Conservation (phyloP, 2,113 vertebrate species). For the Tinamus guttatus region DNA sequence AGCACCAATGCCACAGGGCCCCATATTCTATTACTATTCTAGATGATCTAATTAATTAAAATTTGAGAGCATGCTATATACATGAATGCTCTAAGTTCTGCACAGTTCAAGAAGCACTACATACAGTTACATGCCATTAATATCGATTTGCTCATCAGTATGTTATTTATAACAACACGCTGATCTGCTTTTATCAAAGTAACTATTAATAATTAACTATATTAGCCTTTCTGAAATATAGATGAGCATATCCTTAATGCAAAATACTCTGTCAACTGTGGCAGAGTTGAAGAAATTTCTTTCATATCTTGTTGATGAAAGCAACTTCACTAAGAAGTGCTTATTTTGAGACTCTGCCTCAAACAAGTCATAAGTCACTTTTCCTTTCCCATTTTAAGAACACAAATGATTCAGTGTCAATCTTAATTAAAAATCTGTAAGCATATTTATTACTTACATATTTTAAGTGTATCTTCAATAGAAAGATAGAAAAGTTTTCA, state of each 20-base stretch:
- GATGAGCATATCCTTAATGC: neutral
- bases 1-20: neutral
- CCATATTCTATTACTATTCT: neutral
- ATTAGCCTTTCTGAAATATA: neutral
- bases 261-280: neutral
- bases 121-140: neutral
- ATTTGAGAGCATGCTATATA: neutral
- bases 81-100: neutral
- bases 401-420: neutral
- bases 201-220: neutral
- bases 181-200: neutral
- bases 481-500: neutral
- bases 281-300: neutral
- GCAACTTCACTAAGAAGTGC: no score
- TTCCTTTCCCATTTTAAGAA: neutral
- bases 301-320: neutral
- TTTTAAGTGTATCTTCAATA: neutral
- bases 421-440: neutral
- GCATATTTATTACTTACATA: neutral
- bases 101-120: neutral
- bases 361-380: neutral
- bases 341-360: neutral
- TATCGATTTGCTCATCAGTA: neutral
- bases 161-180: neutral
- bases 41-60: slow-evolving; percentile 9